Evolutionary conservation across 2,888 invertebrate species (phyloP), one percentile per base, ranked within the genome.

Genomic region (Aethes cnicana): DNA sequence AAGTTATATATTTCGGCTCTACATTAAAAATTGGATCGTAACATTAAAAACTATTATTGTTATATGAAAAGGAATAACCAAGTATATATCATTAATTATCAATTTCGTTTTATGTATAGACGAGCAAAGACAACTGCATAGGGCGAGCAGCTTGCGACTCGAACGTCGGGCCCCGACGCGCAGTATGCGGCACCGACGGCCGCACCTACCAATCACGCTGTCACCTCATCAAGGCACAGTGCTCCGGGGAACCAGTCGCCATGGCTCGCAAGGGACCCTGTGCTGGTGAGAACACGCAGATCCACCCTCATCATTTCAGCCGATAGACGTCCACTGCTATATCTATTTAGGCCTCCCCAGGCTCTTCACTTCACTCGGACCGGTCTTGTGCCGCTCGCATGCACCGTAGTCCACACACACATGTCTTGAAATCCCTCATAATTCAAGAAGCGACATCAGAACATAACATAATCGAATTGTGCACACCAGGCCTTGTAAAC

Each of bases 191-290:
- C 32, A 92, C 94, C 17, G 96, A 97, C 75, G 95, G 95, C 9
- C 91, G 94, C 58, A 96, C 96, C 17, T 97, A 97, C 85, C 91
- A 93, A 32, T 94, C 94, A 56, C 91, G 94, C 58, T 97, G 97
- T 74, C 94, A 94, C 61, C 90, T 97, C 59, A 91, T 94, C 68
- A 91, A 92, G 61, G 94, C 93, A 17, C 94, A 95, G 72, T 97
- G 97, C 73, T 91, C 92, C 59, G 94, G 94, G n/a, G 90, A 91
- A 65, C 92, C 92, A 50, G 91, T 96, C 36, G 92, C 93, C 47
- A 85, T 96, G 49, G 93, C 93, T 59, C 94, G 94, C 72, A 92
- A 92, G 55, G 96, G 95, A 39, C 91, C 93, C 26, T 96, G 96
- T 73, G 90, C 91, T 77, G 94, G 94, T 93, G 83, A 91, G 78